Evolutionary conservation across 1,140 invertebrate species (phyloP).

Genomic region (Gonatopus flavifemur): DNA sequence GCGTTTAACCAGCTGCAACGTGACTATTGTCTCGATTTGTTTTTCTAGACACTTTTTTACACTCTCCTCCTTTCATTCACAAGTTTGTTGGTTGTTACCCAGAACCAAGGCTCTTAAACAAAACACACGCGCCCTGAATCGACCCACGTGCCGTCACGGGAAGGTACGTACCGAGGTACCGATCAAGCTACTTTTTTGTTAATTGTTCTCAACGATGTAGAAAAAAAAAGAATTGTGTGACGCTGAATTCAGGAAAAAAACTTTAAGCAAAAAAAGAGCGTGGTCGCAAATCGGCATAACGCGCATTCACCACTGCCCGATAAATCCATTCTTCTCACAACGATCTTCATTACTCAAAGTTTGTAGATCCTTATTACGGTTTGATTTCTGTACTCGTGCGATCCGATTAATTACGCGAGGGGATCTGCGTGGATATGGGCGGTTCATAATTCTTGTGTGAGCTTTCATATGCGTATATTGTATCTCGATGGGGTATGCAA

Average conservation of each 20-base stretch:
- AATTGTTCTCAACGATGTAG: too few relatives aligned
- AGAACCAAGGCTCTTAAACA: slow-evolving; percentile 15
- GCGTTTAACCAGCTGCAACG: slow-evolving; percentile 48
- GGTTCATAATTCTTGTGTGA: too few relatives aligned
- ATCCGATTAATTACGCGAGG: slow-evolving; percentile 13
- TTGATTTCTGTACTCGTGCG: not conserved
- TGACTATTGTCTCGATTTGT: slow-evolving; percentile 19
- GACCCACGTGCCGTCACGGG: slow-evolving; percentile 15
- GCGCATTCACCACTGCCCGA: too few relatives aligned
- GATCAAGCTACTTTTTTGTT: too few relatives aligned
- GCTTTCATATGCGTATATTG: too few relatives aligned
- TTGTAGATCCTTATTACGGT: too few relatives aligned
- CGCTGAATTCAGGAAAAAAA: too few relatives aligned
- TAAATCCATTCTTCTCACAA: too few relatives aligned
- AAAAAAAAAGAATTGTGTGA: not conserved
- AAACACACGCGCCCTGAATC: slow-evolving; percentile 17
- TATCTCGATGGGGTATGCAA: not conserved
- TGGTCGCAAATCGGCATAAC: slow-evolving; percentile 19
- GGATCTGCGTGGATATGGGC: too few relatives aligned
- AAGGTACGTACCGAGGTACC: slow-evolving; percentile 6
- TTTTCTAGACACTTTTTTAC: slow-evolving; percentile 18
- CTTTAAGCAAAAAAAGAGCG: slow-evolving; percentile 3
- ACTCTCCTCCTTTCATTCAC: not conserved
- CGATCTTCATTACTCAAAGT: too few relatives aligned
- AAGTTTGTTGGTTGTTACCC: slow-evolving; percentile 11